Conservation (phyloP, 2,113 vertebrate species). For the Aegotheles bennettii region DNA sequence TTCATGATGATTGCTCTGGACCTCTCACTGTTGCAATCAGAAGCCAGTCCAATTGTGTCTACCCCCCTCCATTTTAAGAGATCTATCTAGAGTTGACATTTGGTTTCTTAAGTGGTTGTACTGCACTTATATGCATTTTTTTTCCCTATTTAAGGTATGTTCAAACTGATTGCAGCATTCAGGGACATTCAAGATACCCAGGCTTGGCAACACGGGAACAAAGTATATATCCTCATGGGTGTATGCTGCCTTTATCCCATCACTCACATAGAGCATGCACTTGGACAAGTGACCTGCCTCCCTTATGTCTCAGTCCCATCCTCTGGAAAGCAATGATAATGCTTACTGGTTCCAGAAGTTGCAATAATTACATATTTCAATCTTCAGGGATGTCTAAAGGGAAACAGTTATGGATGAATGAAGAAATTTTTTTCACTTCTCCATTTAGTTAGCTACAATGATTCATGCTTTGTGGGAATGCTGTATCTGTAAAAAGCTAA, state of each 20-base stretch:
- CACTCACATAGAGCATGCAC: background rate
- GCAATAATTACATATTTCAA: background rate
- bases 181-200: background rate
- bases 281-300: background rate
- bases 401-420: background rate
- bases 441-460: background rate
- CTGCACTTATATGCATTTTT: background rate
- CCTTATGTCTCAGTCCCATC: background rate
- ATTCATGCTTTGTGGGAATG: background rate
- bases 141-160: background rate
- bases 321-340: background rate
- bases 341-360: background rate
- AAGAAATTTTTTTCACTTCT: background rate
- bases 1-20: background rate
- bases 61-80: background rate
- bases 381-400: background rate
- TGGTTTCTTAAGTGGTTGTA: background rate
- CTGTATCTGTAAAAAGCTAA: background rate
- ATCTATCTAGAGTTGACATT: background rate
- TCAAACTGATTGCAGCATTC: background rate
- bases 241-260: background rate
- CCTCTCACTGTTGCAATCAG: rapidly evolving
- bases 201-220: background rate
- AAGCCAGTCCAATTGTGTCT: background rate
- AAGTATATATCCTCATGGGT: background rate